Base-by-base conservation (phyloP, 2,888 invertebrate genomes). In the Hofmannophila pseudospretella region DNA sequence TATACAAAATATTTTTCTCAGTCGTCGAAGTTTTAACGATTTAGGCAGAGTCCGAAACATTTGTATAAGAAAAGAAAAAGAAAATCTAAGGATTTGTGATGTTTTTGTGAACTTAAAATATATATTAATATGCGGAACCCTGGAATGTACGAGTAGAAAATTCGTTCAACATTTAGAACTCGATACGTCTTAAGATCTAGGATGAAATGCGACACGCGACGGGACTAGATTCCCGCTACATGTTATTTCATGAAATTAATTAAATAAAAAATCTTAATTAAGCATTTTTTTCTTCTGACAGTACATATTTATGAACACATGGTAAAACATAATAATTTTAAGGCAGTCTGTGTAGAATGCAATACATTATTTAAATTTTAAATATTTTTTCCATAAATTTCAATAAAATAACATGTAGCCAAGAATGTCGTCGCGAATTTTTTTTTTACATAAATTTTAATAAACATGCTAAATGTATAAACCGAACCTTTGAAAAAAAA, bases 141-240 rank as follows among this genome's bases (percentile, higher is more conserved):
- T 85, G 84, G 84, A 85, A 85, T 85, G 84, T 85, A 67, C n/a
- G n/a, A n/a, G n/a, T n/a, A n/a, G 60, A 70, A 71, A 82, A 72
- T 71, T 77, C 74, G 76, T 77, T 73, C 69, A 58, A 58, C 59
- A 61, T 58, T n/a, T 57, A 69, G 59, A 72, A 70, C 67, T 67
- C 48, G 49, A 55, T 58, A 58, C 53, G 46, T 54, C 80, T 79
- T 78, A 82, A 48, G 45, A 67, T 56, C 80, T 79, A 82, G 42
- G 49, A 70, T 71, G 72, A 85, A 85, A 85, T 84, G 85, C 82
- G 59, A 49, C 41, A 54, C 68, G 69, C 84, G 79, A 71, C 85
- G 82, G 80, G 84, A 84, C 85, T 85, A 85, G 85, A 51, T 56
- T 51, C 63, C 68, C 53, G 56, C 66, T 68, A 71, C 78, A 74